Conservation (phyloP, 2,113 vertebrate species). For the Macroglossus sobrinus region DNA sequence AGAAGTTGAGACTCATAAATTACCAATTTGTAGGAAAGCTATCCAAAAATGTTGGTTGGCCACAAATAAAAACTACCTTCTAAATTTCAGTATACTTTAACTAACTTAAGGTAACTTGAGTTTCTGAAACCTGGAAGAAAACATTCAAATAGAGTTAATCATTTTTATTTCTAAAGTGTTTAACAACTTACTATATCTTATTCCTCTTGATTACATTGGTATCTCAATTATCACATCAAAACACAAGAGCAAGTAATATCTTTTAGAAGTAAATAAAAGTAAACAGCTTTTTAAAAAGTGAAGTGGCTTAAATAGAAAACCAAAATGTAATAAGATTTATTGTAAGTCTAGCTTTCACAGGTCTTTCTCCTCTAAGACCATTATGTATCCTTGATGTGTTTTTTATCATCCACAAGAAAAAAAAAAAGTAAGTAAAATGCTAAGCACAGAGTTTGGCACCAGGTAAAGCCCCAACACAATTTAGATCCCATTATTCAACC, state of each 20-base stretch:
- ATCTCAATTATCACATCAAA: neutral
- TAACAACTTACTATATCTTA: neutral
- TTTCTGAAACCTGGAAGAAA: slow-evolving; percentile 13
- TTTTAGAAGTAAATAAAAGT: neutral
- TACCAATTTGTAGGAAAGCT: neutral
- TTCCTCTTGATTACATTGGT: neutral
- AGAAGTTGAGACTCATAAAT: neutral
- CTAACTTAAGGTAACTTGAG: neutral
- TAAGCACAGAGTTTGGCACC: neutral
- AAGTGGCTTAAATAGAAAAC: neutral
- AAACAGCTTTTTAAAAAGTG: neutral
- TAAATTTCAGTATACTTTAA: neutral
- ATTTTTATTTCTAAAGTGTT: neutral
- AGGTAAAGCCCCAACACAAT: neutral
- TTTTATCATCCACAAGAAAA: neutral
- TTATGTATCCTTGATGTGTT: neutral
- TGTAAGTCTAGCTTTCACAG: neutral
- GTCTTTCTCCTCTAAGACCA: neutral
- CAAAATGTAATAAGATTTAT: neutral
- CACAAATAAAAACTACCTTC: neutral
- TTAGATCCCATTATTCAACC: neutral
- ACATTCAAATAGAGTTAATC: neutral
- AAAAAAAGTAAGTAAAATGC: neutral
- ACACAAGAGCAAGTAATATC: neutral
- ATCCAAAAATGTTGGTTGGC: neutral